Conservation (phyloP, 2,113 vertebrate species). For the Eptesicus fuscus region DNA sequence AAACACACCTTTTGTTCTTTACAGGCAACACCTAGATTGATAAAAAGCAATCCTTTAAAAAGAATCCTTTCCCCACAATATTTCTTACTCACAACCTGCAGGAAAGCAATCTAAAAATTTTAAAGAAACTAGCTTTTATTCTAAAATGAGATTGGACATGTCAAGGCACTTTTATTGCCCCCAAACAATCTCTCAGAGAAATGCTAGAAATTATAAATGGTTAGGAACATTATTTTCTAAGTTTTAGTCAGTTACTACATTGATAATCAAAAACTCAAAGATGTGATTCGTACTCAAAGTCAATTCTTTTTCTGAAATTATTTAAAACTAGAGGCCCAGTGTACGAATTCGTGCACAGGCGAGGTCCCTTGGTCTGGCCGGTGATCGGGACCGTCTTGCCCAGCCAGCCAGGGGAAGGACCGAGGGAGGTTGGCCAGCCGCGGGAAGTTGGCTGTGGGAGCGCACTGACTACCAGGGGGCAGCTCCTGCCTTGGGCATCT, state of each 20-base stretch:
- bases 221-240: conserved; percentile 64
- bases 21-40: conserved; percentile 72
- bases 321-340: neutral
- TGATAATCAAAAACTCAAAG: conserved; percentile 73
- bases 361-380: too few species aligned
- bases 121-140: conserved; percentile 74
- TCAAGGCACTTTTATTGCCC: conserved; percentile 68
- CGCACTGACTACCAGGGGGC: too few species aligned
- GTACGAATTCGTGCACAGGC: too few species aligned
- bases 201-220: conserved; percentile 76
- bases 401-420: too few species aligned
- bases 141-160: conserved; percentile 56
- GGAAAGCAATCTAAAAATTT: conserved; percentile 62
- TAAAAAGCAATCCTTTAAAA: conserved; percentile 68
- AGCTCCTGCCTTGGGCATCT: too few species aligned
- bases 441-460: too few species aligned
- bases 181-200: conserved; percentile 75
- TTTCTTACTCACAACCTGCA: conserved; percentile 53
- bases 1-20: conserved; percentile 75
- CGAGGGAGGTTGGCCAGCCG: too few species aligned
- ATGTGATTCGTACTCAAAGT: conserved; percentile 74
- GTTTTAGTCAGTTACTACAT: conserved; percentile 72
- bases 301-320: conserved; percentile 67
- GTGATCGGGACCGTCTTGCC: too few species aligned
- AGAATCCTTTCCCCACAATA: conserved; percentile 48